Evolutionary conservation across 2,113 vertebrate genomes (phyloP), one percentile per base, ranked within the genome.

Genomic region (Ptilonorhynchus violaceus): DNA sequence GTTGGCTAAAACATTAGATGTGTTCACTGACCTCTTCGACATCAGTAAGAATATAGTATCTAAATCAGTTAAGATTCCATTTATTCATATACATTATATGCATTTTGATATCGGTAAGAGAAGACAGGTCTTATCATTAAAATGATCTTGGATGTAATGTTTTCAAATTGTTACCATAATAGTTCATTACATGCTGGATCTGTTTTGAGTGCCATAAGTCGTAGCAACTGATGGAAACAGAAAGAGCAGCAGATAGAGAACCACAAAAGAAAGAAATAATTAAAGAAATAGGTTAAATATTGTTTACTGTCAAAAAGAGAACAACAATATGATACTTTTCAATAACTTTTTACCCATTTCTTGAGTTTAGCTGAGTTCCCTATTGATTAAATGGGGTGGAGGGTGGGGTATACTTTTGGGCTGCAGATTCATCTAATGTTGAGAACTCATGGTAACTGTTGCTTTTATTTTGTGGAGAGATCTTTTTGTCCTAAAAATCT

Each of bases 31-130:
- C 72, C 82, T 82, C 76, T 93, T 85, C 86, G 92, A 92, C 86
- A 88, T 85, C 74, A 83, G 78, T 93, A 88, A 83, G 59, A 83
- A 74, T 15, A 39, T 47, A 88, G 94, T 94, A 93, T 85, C 90
- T 84, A 97, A 90, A 93, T 95, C 85, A 88, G 75, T 95, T 92
- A 90, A 70, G 90, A 52, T 88, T 96, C 52, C 75, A 93, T 96
- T 96, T 96, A 74, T 95, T 88, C 85, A 47, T 80, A 86, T 68
- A 27, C n/a, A 44, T 93, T 89, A 79, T 39, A 74, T 84, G 47
- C 41, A 59, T 92, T 95, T 93, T 75, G 83, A 96, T 91, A 94
- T 47, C 56, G 79, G 90, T 50, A 88, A 70, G 82, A 73, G 75
- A 88, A 81, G 91, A 83, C 79, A 89, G 25, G 31, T 86, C 46